Base-by-base conservation (phyloP, 2,888 invertebrate genomes). In the Allygus modestus region DNA sequence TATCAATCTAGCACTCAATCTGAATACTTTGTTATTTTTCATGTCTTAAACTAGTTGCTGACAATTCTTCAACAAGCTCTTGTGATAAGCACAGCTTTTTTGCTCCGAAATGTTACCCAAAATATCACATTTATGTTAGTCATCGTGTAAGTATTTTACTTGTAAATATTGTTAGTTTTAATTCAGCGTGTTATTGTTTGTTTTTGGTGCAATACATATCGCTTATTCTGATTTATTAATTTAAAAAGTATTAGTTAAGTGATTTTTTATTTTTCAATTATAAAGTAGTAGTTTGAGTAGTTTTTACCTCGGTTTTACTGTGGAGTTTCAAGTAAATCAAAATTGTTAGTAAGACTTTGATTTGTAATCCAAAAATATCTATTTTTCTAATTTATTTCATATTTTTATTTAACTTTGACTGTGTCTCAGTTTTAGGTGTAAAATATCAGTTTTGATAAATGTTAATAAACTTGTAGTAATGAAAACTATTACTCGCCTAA, bases 31-130 rank as follows among this genome's bases (percentile, higher is more conserved):
- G n/a, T 46, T 46, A 54, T 23, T 54, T 54, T 54, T 54, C 23
- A 23, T 54, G 54, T 54, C 54, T 54, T 54, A 54, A 54, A 54
- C 46, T 54, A 54, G 23, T 9, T 54, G 9, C 7, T n/a, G 54
- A 23, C 5, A 54, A 54, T 54, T 23, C 20, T 54, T 54, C 11
- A 23, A 23, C 12, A 23, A 54, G 54, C 54, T 54, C 54, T 23
- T 77, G 77, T 77, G 77, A 77, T 77, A 77, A 46, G 46, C 77
- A 51, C 77, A 77, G 77, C 77, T 77, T 77, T 23, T 23, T 77
- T 28, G 77, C 77, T 77, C 43, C 28, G n/a, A 15, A 73, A 73
- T 31, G 65, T 65, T 65, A 65, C 65, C 65, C 65, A 65, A 28
- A 5, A 65, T 58, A 65, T 65, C 65, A 65, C 65, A 65, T 65